Evolutionary conservation across 2,113 vertebrate species (phyloP).

Genomic region (Cairina moschata): DNA sequence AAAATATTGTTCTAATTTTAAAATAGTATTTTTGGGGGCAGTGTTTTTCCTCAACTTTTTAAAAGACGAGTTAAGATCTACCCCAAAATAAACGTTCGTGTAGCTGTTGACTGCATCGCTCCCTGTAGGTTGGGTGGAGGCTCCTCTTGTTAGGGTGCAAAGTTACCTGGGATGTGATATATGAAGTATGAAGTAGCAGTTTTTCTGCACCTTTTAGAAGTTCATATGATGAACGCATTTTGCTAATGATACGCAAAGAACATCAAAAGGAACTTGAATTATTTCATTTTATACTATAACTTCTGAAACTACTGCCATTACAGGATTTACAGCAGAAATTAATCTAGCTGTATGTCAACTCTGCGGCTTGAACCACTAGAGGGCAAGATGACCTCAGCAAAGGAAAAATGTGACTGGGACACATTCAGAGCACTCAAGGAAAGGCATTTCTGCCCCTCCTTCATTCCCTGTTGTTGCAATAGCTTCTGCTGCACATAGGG

Average conservation of each 20-base stretch:
- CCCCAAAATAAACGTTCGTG: not conserved
- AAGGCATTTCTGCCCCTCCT: not conserved
- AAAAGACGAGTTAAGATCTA: not conserved
- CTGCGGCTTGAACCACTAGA: not conserved
- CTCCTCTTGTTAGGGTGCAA: not conserved
- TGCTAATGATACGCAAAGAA: not conserved
- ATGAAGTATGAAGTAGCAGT: not conserved
- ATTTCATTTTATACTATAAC: fast-evolving
- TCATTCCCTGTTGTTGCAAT: not conserved
- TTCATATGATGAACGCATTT: not conserved
- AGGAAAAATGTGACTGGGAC: fast-evolving
- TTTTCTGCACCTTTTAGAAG: not conserved
- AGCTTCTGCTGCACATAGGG: not conserved
- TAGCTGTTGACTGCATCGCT: not conserved
- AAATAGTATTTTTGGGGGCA: not conserved
- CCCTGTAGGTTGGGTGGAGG: not conserved
- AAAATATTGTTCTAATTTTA: not conserved
- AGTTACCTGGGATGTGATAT: not conserved
- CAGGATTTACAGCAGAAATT: not conserved
- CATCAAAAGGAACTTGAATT: not conserved
- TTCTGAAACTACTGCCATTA: fast-evolving
- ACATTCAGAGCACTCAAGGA: not conserved
- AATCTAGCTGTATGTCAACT: not conserved
- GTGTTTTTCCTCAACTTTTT: not conserved
- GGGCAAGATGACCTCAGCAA: constrained; percentile 24